These are phyloP conservation scores for Atherinosoma microstoma DNA, from an alignment of 2,797 vertebrate genomes.

Conservation along the genomic window DNA sequence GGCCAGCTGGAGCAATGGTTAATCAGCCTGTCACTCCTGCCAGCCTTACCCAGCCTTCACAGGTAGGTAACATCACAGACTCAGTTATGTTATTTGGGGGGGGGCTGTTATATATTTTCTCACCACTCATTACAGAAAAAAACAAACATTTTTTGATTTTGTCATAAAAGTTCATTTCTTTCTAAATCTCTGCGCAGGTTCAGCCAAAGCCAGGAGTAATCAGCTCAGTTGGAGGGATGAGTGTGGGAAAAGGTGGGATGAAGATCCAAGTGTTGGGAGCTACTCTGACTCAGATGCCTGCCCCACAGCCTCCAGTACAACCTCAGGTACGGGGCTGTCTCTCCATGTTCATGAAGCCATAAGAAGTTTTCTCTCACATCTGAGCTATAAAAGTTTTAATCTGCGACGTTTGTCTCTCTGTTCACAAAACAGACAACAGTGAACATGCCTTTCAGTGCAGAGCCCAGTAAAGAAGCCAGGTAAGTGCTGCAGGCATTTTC, in stretches of 20 bases:
- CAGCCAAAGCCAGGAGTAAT: conserved; percentile 88
- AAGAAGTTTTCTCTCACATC: not conserved
- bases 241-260: conserved; percentile 80
- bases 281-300: conserved; percentile 77
- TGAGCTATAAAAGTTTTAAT: conserved; percentile 17
- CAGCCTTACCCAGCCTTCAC: conserved; percentile 82
- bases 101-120: not conserved
- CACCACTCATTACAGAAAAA: not conserved
- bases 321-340: conserved; percentile 73
- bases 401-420: conserved; percentile 1
- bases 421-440: conserved; percentile 77
- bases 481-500: conserved; percentile 61
- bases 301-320: conserved; percentile 78
- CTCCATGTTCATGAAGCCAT: not conserved
- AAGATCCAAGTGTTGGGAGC: conserved; percentile 84
- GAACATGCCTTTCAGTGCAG: conserved; percentile 88
- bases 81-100: not conserved
- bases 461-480: conserved; percentile 96
- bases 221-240: conserved; percentile 80
- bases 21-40: conserved; percentile 79
- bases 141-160: not conserved
- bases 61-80: conserved; percentile 62
- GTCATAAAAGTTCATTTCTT: not conserved
- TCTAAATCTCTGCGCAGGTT: conserved; percentile 10
- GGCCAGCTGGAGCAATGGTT: conserved; percentile 73